These are phyloP conservation scores for Chionodraco myersi DNA, from an alignment of 2,113 vertebrate genomes.

Conservation along the genomic window DNA sequence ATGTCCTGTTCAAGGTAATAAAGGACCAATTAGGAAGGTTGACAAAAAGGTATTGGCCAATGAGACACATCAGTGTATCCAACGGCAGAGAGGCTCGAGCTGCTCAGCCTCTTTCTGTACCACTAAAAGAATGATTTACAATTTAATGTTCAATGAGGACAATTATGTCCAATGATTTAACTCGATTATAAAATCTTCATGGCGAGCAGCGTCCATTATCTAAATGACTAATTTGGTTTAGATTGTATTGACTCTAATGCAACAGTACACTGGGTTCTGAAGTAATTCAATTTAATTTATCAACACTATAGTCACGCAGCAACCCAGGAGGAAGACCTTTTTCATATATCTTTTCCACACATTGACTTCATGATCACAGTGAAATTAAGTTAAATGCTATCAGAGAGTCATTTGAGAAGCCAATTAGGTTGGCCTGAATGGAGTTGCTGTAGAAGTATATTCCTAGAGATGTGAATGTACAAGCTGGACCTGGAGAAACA, in stretches of 20 bases:
- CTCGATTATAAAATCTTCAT: constrained; percentile 16
- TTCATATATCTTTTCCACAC: not conserved
- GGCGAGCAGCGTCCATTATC: constrained; percentile 14
- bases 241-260: constrained; percentile 28
- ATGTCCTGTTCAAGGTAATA: constrained; percentile 32
- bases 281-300: constrained; percentile 38
- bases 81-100: constrained; percentile 14
- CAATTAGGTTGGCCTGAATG: constrained; percentile 16
- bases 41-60: not conserved
- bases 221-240: constrained; percentile 4
- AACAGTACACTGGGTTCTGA: not conserved
- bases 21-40: constrained; percentile 29
- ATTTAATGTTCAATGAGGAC: constrained; percentile 14
- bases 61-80: constrained; percentile 2
- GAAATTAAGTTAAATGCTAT: constrained; percentile 26
- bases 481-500: constrained; percentile 23
- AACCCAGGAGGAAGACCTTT: not conserved
- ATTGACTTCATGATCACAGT: constrained; percentile 5
- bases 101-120: constrained; percentile 9
- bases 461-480: constrained; percentile 23
- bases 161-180: constrained; percentile 17
- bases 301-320: constrained; percentile 16
- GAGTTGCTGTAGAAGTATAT: constrained; percentile 12
- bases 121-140: constrained; percentile 27
- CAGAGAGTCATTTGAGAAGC: constrained; percentile 22